A percentile compares a stretch with the other conserved stretches of the same genome.
Evolutionary conservation across 2,888 invertebrate species (phyloP).

Genomic region (Vandiemenella viatica): DNA sequence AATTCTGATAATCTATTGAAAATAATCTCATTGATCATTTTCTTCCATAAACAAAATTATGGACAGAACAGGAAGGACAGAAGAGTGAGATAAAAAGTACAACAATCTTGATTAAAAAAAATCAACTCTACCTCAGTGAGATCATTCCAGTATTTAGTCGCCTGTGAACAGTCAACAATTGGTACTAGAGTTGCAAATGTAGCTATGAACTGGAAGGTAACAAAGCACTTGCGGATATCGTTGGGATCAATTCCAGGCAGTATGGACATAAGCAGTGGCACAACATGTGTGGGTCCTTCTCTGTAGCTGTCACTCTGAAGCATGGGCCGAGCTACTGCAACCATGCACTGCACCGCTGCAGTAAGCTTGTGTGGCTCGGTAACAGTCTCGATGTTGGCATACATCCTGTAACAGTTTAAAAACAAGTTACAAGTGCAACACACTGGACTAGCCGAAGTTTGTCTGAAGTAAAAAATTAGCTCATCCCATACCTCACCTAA

Average conservation of each 20-base stretch:
- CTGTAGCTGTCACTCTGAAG: slow-evolving; percentile 40
- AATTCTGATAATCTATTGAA: no score
- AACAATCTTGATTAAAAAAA: background rate
- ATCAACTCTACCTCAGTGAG: slow-evolving; percentile 42
- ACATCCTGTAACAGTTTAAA: slow-evolving; percentile 32
- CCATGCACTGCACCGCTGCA: slow-evolving; percentile 53
- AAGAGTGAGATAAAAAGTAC: background rate
- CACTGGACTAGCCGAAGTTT: no score
- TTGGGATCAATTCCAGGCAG: slow-evolving; percentile 85
- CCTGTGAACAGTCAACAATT: slow-evolving; percentile 69
- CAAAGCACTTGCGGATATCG: slow-evolving; percentile 58
- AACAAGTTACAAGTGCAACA: no score
- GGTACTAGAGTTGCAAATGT: slow-evolving; percentile 65
- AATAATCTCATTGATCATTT: no score
- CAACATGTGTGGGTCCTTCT: slow-evolving; percentile 65
- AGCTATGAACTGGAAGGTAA: slow-evolving; percentile 64
- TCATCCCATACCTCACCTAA: no score
- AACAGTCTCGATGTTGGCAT: slow-evolving; percentile 64
- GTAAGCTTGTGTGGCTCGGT: slow-evolving; percentile 78
- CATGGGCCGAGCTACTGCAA: slow-evolving; percentile 51
- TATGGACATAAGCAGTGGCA: slow-evolving; percentile 63
- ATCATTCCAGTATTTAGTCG: slow-evolving; percentile 46
- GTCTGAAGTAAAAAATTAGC: no score
- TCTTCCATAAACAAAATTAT: no score
- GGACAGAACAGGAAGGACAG: no score